Evolutionary conservation across 2,888 invertebrate genomes (phyloP), one percentile per base, ranked within the genome.

Genomic region (Ormyrus rosae): DNA sequence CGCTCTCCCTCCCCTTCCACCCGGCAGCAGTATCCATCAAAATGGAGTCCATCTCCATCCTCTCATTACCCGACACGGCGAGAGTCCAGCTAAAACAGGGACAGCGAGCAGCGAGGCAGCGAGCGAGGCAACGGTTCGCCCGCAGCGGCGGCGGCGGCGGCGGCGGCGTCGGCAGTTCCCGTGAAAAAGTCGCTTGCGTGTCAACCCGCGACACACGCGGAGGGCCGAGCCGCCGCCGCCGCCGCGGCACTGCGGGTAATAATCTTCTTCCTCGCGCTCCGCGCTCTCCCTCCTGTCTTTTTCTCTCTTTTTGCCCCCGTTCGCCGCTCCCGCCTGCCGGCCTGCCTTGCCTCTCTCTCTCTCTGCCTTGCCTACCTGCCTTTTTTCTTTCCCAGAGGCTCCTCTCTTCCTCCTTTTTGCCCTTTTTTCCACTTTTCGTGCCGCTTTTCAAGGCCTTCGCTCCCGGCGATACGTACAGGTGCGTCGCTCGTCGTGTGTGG

Each of bases 101-200:
- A 79, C 74, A 56, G 46, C 6, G 13, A 11, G 55, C 46, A 11
- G 55, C 46, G 48, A 19, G 19, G 19, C 51, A 13, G 6, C 10
- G 64, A 11, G 10, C 3, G 34, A 34, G 61, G 10, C 50, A 48
- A 64, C 34, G 8, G 55, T 51, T 19, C 51, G 13, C 53, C 45
- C 9, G n/a, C 34, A 9, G 6, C 45, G 3, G 55, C 45, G 8
- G 7, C 13, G 19, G 10, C 10, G 7, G 34, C 71, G 61, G 7
- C 58, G 19, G 19, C 13, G 72, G 19, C 48, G 9, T 65, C 34
- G 34, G 58, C 45, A 81, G 80, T 86, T 85, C 84, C 83, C 83
- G 84, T 82, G 83, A 85, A 86, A 85, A 84, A 85, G 85, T 84
- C 83, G 85, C 84, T 84, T 85, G 85, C 86, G 86, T 86, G 86